These are phyloP conservation scores for Thunnus thynnus DNA, from an alignment of 2,113 vertebrate species.

Conservation along the genomic window DNA sequence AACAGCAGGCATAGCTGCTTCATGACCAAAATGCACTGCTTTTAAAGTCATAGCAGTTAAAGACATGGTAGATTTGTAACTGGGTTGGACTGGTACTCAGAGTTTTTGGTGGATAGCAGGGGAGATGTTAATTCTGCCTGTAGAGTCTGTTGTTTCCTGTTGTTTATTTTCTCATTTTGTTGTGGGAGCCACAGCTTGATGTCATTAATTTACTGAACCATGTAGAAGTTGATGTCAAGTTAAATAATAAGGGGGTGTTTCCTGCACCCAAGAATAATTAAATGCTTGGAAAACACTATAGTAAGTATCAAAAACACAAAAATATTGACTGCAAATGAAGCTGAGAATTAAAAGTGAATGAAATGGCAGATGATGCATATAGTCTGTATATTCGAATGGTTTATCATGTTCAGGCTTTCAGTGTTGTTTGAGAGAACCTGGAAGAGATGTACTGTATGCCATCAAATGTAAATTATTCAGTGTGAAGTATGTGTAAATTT, in stretches of 20 bases:
- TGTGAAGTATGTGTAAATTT: conserved; percentile 13
- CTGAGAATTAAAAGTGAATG: conserved; percentile 15
- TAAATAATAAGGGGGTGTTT: not conserved
- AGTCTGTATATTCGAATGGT: conserved; percentile 30
- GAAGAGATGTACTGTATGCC: not conserved
- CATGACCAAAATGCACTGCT: too few species aligned
- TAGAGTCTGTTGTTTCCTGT: not conserved
- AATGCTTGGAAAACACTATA: not conserved
- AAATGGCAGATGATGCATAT: conserved; percentile 14
- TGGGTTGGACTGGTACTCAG: not conserved
- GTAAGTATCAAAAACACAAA: not conserved
- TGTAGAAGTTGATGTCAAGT: too few species aligned
- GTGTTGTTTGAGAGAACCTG: conserved; percentile 23
- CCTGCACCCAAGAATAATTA: not conserved
- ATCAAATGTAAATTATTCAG: conserved; percentile 46
- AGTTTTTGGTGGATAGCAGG: too few species aligned
- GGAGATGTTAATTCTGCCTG: not conserved
- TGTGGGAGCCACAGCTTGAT: too few species aligned
- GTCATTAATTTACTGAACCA: too few species aligned
- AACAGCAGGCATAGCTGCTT: not conserved
- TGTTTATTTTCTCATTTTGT: not conserved
- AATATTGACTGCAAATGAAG: not conserved
- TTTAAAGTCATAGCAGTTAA: not conserved
- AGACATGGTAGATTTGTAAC: not conserved
- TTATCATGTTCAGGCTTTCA: conserved; percentile 27